phyloP scores from a whole-genome alignment of 92 coral and sea anemone species.

The Phenganax marumi region DNA sequence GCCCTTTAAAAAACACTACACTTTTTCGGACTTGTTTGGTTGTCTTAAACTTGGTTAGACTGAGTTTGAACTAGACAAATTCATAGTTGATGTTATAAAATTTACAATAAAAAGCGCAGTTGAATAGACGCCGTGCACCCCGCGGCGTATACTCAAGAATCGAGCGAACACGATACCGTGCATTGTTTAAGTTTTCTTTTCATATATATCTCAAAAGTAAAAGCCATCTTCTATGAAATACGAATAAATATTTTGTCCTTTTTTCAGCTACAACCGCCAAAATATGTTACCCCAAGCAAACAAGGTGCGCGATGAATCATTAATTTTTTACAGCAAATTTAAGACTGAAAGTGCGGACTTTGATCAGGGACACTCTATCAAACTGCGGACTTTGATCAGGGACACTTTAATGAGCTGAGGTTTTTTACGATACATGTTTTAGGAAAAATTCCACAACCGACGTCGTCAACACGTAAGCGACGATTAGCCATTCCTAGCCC shows the following conservation, averaged over 20 bases:
- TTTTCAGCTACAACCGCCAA: background rate
- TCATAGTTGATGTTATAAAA: too few species aligned
- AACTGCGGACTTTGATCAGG: too few species aligned
- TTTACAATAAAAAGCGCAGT: too few species aligned
- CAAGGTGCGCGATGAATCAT: background rate
- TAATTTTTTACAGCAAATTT: background rate
- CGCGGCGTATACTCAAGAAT: too few species aligned
- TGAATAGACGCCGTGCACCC: too few species aligned
- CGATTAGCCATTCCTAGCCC: slow-evolving; percentile 19
- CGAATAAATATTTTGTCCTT: background rate
- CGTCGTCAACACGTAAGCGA: background rate
- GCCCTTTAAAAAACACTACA: too few species aligned
- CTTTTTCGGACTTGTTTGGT: too few species aligned
- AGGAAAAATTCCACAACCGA: slow-evolving; percentile 3
- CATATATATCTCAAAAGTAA: background rate
- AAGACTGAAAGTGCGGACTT: too few species aligned
- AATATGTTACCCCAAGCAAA: slow-evolving; percentile 10
- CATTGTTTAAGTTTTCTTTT: too few species aligned
- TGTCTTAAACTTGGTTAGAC: too few species aligned
- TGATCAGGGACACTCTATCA: background rate
- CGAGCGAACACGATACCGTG: too few species aligned
- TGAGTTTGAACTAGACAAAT: too few species aligned
- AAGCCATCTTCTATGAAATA: background rate
- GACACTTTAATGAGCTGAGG: background rate
- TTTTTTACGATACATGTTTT: background rate